A percentile compares a stretch with the other conserved stretches of the same genome.
phyloP scores from a whole-genome alignment of 2,113 vertebrate genomes.

The Nesospiza acunhae region DNA sequence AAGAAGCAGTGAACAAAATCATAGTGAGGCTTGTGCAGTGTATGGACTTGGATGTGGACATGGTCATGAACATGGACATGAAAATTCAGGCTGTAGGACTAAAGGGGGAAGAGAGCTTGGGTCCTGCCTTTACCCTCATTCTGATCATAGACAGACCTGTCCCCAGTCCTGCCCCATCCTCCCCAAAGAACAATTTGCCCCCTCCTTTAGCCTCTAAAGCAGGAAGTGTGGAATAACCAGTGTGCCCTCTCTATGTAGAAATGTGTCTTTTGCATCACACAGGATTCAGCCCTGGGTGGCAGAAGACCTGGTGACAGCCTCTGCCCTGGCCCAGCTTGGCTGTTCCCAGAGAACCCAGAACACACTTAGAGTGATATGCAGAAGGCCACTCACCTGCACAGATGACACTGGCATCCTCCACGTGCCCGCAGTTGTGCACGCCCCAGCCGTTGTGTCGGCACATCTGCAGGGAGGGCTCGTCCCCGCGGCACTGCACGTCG shows the following conservation, averaged over 20 bases:
- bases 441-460: not conserved
- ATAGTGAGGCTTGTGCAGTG: not conserved
- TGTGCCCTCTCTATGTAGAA: not conserved
- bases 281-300: too few species aligned
- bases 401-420: not conserved
- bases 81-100: not conserved
- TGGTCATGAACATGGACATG: not conserved
- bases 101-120: not conserved
- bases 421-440: not conserved
- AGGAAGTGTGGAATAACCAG: not conserved
- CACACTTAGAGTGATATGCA: not conserved
- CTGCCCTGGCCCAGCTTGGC: accelerated
- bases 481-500: not conserved
- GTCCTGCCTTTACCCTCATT: not conserved
- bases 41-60: not conserved
- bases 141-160: accelerated
- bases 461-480: not conserved
- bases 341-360: not conserved
- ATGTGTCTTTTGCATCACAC: accelerated
- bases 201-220: too few species aligned
- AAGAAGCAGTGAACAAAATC: not conserved
- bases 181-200: not conserved
- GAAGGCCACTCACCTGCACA: not conserved
- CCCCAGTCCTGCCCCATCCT: not conserved
- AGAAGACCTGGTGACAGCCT: not conserved